Evolutionary conservation across 2,113 vertebrate species (phyloP).

Genomic region (Saguinus imperator): DNA sequence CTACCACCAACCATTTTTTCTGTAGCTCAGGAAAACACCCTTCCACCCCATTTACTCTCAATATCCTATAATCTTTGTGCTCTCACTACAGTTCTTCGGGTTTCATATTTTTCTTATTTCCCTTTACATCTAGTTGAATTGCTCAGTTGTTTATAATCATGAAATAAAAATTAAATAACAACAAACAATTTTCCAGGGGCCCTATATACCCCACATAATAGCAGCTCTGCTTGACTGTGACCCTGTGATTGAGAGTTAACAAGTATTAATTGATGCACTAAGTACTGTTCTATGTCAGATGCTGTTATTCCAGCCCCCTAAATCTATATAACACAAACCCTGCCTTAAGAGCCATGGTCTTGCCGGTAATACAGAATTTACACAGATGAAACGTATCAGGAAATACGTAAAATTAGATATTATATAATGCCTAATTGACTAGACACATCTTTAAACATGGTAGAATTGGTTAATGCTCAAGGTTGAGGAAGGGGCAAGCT

Average conservation of each 20-base stretch:
- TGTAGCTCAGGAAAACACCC: no score
- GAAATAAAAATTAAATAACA: no score
- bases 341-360: background rate
- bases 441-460: background rate
- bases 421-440: background rate
- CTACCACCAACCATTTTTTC: no score
- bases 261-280: background rate
- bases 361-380: background rate
- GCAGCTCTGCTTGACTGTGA: background rate
- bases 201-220: background rate
- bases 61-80: no score
- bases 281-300: background rate
- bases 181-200: background rate
- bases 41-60: no score
- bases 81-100: no score
- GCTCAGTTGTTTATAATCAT: no score
- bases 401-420: background rate
- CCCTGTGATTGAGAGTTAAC: background rate
- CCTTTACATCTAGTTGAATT: no score
- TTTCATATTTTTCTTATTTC: no score
- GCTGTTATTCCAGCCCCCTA: background rate
- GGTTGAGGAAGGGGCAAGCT: background rate
- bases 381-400: background rate
- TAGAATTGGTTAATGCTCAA: background rate
- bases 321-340: background rate